Evolutionary conservation across 2,797 vertebrate genomes (phyloP), one percentile per base, ranked within the genome.

Genomic region (Acanthurus tractus): DNA sequence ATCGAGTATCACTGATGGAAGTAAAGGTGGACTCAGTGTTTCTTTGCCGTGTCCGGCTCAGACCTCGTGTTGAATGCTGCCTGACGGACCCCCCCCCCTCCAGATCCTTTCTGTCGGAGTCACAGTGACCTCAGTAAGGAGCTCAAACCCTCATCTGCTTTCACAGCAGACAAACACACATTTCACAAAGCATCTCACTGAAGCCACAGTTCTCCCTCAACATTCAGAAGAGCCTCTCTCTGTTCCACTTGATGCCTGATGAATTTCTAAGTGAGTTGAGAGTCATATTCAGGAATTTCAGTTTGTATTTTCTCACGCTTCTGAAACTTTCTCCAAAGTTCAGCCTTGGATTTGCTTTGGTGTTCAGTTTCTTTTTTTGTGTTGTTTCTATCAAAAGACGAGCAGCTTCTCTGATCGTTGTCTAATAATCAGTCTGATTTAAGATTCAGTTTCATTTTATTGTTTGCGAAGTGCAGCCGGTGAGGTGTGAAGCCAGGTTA

Each of bases 91-190:
- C 42, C 42, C 42, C 1, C 42, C 42, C 1, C 42, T 20, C 18
- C 46, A 3, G 18, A 6, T 52, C 66, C 36, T 78, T 61, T 40
- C 52, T 20, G 57, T 25, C 52, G 8, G 79, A 77, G 83, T 87
- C 86, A 88, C 58, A 2, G 55, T 81, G 83, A 90, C 85, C 81
- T 63, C 42, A 54, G 59, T 48, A 9, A 63, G 52, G 36, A n/a
- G 78, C 65, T 50, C 54, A 29, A n/a, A 34, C 6, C 38, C 45
- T 70, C 20, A 17, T 69, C 65, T 75, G 56, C 59, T 75, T 71
- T 25, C 53, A 53, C 17, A 17, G 23, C 49, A 64, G 48, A 53
- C 25, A 54, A 64, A 63, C 22, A 17, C 34, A 56, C 18, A n/a
- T 74, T 59, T 64, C 46, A 49, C 18, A 3, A 40, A 36, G 49